phyloP scores from a whole-genome alignment of 2,113 vertebrate genomes.

The Hyla sarda region DNA sequence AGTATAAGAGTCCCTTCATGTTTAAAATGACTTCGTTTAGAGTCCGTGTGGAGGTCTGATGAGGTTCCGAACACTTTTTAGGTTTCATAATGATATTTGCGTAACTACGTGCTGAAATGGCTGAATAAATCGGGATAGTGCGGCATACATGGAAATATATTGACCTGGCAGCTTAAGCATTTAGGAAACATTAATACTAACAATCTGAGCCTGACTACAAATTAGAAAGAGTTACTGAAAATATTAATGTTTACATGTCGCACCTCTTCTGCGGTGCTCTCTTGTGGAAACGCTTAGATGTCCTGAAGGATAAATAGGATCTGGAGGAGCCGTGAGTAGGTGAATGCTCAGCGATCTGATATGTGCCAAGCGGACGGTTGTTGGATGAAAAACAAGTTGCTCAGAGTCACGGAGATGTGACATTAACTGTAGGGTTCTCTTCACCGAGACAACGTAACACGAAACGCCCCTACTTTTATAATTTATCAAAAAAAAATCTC shows the following conservation, averaged over 20 bases:
- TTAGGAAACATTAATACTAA: slow-evolving; percentile 41
- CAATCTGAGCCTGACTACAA: slow-evolving; percentile 32
- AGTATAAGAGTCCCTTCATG: too few species aligned
- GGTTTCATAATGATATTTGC: slow-evolving; percentile 21
- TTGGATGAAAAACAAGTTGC: slow-evolving; percentile 39
- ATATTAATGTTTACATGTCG: slow-evolving; percentile 27
- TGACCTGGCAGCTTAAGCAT: slow-evolving; percentile 13
- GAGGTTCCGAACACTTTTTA: background rate
- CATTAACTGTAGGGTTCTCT: slow-evolving; percentile 6
- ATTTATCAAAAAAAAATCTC: background rate
- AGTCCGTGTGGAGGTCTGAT: background rate
- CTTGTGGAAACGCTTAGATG: slow-evolving; percentile 30
- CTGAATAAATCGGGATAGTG: slow-evolving; percentile 33
- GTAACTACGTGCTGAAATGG: slow-evolving; percentile 6
- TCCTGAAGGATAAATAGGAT: slow-evolving; percentile 38
- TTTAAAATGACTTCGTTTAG: background rate
- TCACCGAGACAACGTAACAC: background rate
- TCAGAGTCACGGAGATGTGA: slow-evolving; percentile 34
- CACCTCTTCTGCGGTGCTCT: background rate
- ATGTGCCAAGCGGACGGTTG: slow-evolving; percentile 26
- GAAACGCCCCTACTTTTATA: background rate
- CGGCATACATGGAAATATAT: slow-evolving; percentile 28
- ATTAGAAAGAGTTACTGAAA: slow-evolving; percentile 46
- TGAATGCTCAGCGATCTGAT: slow-evolving; percentile 26
- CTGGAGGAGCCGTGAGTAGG: slow-evolving; percentile 7